These are phyloP conservation scores for Antigone vipio DNA, from an alignment of 2,113 vertebrate genomes.

Conservation along the genomic window DNA sequence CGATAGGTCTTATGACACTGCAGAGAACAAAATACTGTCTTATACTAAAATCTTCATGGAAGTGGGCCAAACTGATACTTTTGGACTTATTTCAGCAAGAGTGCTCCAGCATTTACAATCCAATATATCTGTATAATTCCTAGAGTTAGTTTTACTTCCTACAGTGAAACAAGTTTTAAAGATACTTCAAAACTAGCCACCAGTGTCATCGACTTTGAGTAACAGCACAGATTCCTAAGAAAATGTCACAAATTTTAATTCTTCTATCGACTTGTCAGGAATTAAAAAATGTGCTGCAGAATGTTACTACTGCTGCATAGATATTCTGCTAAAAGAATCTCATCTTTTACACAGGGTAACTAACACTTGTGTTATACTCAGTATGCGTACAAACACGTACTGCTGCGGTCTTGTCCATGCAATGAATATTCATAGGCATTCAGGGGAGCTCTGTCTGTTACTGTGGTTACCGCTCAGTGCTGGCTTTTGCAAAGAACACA, in stretches of 20 bases:
- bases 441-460: not conserved
- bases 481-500: not conserved
- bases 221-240: not conserved
- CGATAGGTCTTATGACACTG: not conserved
- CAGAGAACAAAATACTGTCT: not conserved
- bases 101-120: not conserved
- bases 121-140: not conserved
- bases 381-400: accelerated
- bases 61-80: not conserved
- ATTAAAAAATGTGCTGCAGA: not conserved
- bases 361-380: not conserved
- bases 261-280: not conserved
- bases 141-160: not conserved
- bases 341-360: not conserved
- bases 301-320: not conserved
- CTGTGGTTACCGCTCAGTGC: not conserved
- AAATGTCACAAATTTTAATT: not conserved
- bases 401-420: not conserved
- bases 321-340: not conserved
- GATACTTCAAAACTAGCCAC: not conserved
- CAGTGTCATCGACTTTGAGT: not conserved
- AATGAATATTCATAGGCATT: not conserved
- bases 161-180: not conserved
- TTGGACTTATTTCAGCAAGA: not conserved
- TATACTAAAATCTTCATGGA: not conserved